Base-by-base conservation (phyloP, 2,888 invertebrate genomes). In the Cephus runcator region DNA sequence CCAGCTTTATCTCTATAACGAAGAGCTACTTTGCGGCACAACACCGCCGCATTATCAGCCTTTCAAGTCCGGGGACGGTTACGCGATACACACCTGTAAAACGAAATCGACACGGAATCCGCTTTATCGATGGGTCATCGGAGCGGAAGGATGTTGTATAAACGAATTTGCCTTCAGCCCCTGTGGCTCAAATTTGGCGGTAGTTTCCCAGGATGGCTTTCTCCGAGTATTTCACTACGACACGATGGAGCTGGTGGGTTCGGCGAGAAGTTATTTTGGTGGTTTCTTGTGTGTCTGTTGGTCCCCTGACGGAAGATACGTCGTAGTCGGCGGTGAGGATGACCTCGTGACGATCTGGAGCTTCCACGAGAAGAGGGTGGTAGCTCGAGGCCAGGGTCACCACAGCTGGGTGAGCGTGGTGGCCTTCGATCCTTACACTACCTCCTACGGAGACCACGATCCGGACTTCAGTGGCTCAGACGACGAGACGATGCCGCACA, bases 81-180 rank as follows among this genome's bases (percentile, higher is more conserved):
- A 96, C 92, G 96, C 97, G 81, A 96, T 99, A 85, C 96, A 97
- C 92, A 98, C 98, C 23, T 98, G 98, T 92, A 98, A 99, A 92
- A 97, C 98, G 30, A 99, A 99, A 92, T 97, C 97, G 80, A 98
- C 98, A 0, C 93, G 99, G 78, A 99, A 99, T 93, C 99, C 99
- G 0, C 93, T 99, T n/a, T 97, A 96, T 89, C 94, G 97, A 92
- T 97, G 97, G 97, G 94, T 96, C 77, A 95, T 97, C 81, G 97
- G 97, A 75, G 94, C 94, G 40, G 96, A 96, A 80, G 96, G 96
- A 84, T 95, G 95, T 90, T 95, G 95, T 88, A 97, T 99, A 88
- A 99, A 99, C 92, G 98, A 99, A 92, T 97, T 99, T 92, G 96
- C 97, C 78, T 99, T 99, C 92, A 98, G 98, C 73, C 98, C 99